Evolutionary conservation across 2,797 vertebrate genomes (phyloP).

Genomic region (Diceros bicornis): DNA sequence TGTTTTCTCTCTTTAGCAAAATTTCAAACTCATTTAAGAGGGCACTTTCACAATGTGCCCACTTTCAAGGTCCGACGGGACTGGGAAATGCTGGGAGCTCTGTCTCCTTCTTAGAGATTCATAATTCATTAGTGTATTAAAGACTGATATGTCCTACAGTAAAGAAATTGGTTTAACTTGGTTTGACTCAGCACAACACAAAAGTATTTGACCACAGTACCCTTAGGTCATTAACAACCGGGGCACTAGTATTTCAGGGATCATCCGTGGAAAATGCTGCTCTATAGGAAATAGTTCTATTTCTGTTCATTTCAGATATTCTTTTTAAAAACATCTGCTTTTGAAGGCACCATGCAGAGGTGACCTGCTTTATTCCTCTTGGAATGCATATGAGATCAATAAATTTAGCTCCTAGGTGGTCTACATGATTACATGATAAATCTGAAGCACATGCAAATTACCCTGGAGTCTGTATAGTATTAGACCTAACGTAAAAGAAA

Average conservation of each 20-base stretch:
- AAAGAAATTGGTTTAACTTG: not conserved
- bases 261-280: not conserved
- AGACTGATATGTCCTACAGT: not conserved
- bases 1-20: not conserved
- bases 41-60: not conserved
- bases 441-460: conserved; percentile 25
- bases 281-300: not conserved
- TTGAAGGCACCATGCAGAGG: not conserved
- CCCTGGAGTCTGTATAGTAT: not conserved
- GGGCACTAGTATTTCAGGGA: not conserved
- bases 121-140: not conserved
- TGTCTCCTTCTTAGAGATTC: not conserved
- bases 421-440: conserved; percentile 48
- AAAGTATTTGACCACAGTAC: not conserved
- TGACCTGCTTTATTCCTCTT: not conserved
- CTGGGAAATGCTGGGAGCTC: not conserved
- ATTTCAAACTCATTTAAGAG: not conserved
- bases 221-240: not conserved
- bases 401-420: conserved; percentile 41
- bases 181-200: not conserved
- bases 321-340: conserved; percentile 13
- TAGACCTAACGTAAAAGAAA: not conserved
- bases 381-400: not conserved
- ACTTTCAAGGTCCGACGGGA: not conserved
- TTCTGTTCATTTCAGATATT: not conserved